A percentile compares a stretch with the other conserved stretches of the same genome.
phyloP scores from a whole-genome alignment of 1,140 invertebrate genomes.

The Papilio polyxenes region DNA sequence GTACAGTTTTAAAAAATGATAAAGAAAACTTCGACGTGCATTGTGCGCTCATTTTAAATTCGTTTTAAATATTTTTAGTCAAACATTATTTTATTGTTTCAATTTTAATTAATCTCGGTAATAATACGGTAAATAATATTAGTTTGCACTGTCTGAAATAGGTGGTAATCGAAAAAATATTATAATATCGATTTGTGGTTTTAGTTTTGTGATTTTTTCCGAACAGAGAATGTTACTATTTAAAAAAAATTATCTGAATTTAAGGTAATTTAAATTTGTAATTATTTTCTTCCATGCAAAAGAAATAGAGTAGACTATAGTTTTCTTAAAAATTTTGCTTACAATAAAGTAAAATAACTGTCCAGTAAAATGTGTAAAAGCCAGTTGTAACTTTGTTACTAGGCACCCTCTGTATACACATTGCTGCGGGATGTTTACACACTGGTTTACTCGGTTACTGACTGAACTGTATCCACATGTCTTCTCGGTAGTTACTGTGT shows the following conservation, averaged over 20 bases:
- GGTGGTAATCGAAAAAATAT: too few species aligned
- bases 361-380: not conserved
- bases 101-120: not conserved
- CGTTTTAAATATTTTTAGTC: slow-evolving; percentile 25
- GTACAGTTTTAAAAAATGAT: slow-evolving; percentile 21
- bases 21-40: slow-evolving; percentile 14
- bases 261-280: not conserved
- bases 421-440: slow-evolving; percentile 55
- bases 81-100: not conserved
- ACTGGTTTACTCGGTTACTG: slow-evolving; percentile 33
- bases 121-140: too few species aligned
- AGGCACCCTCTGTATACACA: slow-evolving; percentile 40
- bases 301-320: not conserved
- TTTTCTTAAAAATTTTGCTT: not conserved
- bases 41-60: not conserved
- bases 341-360: not conserved
- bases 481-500: slow-evolving; percentile 49
- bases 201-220: too few species aligned
- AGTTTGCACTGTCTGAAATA: too few species aligned
- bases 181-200: too few species aligned
- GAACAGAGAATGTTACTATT: too few species aligned
- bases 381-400: slow-evolving; percentile 22
- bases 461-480: slow-evolving; percentile 54
- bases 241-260: not conserved
- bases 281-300: too few species aligned